These are phyloP conservation scores for Cassiopea andromeda DNA, from an alignment of 30 jellyfish, hydroid and myxozoan species.

Conservation along the genomic window DNA sequence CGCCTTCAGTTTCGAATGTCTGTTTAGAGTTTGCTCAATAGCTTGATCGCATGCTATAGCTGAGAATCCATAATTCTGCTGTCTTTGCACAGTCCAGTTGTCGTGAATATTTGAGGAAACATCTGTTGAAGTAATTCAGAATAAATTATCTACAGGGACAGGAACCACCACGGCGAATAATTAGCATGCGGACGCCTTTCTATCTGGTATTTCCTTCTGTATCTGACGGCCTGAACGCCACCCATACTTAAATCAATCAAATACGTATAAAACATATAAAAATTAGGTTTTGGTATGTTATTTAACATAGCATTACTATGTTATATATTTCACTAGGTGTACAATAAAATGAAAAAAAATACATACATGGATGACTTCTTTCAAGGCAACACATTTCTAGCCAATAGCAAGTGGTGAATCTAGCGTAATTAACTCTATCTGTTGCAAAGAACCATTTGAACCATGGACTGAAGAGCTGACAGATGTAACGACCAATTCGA, in stretches of 20 bases:
- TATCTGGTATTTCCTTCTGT: too few species aligned
- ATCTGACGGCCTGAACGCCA: too few species aligned
- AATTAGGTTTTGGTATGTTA: too few species aligned
- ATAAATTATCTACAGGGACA: too few species aligned
- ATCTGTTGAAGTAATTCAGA: too few species aligned
- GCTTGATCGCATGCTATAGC: conserved; percentile 60
- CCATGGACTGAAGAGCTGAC: conserved; percentile 75
- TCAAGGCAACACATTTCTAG: conserved; percentile 75
- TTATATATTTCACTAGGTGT: too few species aligned
- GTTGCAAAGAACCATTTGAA: conserved; percentile 73
- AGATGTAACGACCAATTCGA: conserved; percentile 73
- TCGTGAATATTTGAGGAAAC: conserved; percentile 1
- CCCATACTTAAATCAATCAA: too few species aligned
- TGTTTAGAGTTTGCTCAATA: conserved; percentile 50
- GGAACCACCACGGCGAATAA: too few species aligned
- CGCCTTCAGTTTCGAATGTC: conserved; percentile 64
- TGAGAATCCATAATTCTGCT: conserved; percentile 36
- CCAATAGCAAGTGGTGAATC: conserved; percentile 78
- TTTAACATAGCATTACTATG: too few species aligned
- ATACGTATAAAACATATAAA: too few species aligned
- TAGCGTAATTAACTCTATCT: conserved; percentile 74
- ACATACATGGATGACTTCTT: conserved; percentile 75
- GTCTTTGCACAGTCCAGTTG: conserved; percentile 71
- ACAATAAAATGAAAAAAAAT: background rate
- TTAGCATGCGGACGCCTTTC: too few species aligned